Conservation (phyloP, 2,113 vertebrate species). For the Microcebus ravelobensis region DNA sequence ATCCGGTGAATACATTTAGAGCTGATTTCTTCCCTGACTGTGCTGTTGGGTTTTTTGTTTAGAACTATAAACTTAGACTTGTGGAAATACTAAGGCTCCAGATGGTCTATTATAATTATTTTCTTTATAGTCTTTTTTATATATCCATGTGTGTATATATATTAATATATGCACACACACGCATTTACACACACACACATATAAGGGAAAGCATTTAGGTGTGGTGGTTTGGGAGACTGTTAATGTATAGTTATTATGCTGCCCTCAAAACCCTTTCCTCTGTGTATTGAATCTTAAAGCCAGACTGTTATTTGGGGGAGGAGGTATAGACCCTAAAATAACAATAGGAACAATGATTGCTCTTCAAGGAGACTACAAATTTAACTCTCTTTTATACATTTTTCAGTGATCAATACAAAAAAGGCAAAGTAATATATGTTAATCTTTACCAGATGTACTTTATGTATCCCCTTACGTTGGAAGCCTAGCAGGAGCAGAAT, state of each 20-base stretch:
- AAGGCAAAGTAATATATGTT: constrained; percentile 83
- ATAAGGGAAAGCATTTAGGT: constrained; percentile 55
- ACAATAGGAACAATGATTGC: constrained; percentile 68
- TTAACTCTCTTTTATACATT: constrained; percentile 75
- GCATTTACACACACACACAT: neutral
- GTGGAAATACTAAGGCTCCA: constrained; percentile 48
- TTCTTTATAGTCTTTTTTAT: neutral
- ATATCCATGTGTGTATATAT: no score
- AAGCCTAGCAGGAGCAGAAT: constrained; percentile 85
- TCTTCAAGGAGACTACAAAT: constrained; percentile 75
- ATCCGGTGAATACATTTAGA: constrained; percentile 52
- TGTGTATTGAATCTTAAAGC: constrained; percentile 60
- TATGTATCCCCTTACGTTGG: constrained; percentile 81
- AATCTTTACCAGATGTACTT: constrained; percentile 86
- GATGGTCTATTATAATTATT: constrained; percentile 59
- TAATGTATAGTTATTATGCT: constrained; percentile 55
- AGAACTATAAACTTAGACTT: constrained; percentile 62
- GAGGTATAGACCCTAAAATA: constrained; percentile 70
- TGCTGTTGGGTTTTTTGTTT: constrained; percentile 60
- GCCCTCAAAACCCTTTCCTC: constrained; percentile 58
- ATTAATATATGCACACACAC: no score
- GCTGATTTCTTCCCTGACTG: constrained; percentile 31
- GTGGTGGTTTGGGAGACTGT: constrained; percentile 31
- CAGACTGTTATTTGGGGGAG: constrained; percentile 71
- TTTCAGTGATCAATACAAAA: constrained; percentile 83